Evolutionary conservation across 2,113 vertebrate species (phyloP).

Genomic region (Lasiurus cinereus): DNA sequence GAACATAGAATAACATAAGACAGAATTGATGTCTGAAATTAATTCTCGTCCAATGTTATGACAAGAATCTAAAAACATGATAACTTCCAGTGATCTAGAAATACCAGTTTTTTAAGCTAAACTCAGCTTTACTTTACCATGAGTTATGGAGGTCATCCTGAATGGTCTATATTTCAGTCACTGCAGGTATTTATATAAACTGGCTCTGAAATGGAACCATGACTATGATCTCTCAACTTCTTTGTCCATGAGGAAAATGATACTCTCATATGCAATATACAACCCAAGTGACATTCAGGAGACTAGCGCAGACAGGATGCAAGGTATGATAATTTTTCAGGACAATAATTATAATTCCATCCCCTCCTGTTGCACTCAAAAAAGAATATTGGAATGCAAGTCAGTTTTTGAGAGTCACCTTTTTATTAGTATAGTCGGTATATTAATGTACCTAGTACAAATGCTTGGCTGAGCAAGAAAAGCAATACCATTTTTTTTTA

Average conservation of each 20-base stretch:
- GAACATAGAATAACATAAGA: not conserved
- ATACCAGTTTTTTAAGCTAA: not conserved
- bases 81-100: not conserved
- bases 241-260: not conserved
- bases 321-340: not conserved
- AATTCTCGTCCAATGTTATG: not conserved
- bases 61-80: not conserved
- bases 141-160: not conserved
- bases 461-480: not conserved
- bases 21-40: not conserved
- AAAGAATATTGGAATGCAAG: not conserved
- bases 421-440: not conserved
- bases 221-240: not conserved
- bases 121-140: not conserved
- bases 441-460: not conserved
- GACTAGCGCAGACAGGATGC: not conserved
- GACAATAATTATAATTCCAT: not conserved
- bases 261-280: not conserved
- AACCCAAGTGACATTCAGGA: not conserved
- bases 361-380: not conserved
- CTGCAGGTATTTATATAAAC: not conserved
- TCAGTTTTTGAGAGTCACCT: not conserved
- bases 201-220: not conserved
- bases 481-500: not conserved
- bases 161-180: conserved; percentile 1